Conservation (phyloP, 2,113 vertebrate genomes). For the Daubentonia madagascariensis region DNA sequence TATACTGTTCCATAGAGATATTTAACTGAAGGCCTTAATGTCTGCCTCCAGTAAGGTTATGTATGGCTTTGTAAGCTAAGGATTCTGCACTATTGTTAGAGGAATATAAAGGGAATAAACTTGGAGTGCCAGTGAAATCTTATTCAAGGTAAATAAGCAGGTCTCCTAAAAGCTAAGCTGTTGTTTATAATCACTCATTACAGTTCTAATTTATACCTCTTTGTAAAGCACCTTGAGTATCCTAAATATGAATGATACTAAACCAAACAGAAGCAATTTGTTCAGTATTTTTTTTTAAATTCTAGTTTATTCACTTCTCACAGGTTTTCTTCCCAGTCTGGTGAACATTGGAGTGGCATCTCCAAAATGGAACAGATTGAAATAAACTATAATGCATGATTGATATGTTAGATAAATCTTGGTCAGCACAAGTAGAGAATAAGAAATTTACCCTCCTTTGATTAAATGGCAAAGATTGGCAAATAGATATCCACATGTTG, state of each 20-base stretch:
- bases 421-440: neutral
- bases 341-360: neutral
- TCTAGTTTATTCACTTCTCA: neutral
- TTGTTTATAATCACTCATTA: conserved; percentile 12
- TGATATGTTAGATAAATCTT: neutral
- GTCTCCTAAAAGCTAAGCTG: conserved; percentile 10
- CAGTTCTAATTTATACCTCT: conserved; percentile 39
- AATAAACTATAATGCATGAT: conserved; percentile 1
- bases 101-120: neutral
- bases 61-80: conserved; percentile 8
- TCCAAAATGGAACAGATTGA: conserved; percentile 3
- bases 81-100: neutral
- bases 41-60: conserved; percentile 1
- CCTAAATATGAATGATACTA: neutral
- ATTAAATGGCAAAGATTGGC: neutral
- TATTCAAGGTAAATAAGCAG: neutral
- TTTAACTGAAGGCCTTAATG: neutral
- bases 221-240: conserved; percentile 44
- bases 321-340: conserved; percentile 2
- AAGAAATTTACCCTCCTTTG: conserved; percentile 18
- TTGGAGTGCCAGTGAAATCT: conserved; percentile 7
- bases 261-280: conserved; percentile 22
- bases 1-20: neutral
- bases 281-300: neutral
- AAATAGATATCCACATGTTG: neutral